Conservation (phyloP, 1,140 invertebrate species). For the Ladona fulva region DNA sequence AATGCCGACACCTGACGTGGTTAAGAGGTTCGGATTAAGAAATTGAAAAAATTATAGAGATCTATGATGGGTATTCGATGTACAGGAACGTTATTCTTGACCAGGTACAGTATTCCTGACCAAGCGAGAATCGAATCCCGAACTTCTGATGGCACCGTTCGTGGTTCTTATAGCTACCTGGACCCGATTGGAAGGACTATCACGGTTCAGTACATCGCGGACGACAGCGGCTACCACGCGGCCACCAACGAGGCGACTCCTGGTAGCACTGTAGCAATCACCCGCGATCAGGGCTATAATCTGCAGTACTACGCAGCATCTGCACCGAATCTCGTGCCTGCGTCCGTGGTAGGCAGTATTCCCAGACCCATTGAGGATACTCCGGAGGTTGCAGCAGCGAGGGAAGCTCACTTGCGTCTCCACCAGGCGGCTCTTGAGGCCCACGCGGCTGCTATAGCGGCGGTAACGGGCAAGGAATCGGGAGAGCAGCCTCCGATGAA, state of each 20-base stretch:
- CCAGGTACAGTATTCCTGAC: slow-evolving; percentile 12
- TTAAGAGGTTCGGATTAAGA: too few species aligned
- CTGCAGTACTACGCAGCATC: not conserved
- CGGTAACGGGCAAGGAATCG: not conserved
- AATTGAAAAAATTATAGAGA: too few species aligned
- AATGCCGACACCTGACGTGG: too few species aligned
- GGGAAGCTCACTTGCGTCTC: slow-evolving; percentile 28
- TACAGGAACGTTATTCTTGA: not conserved
- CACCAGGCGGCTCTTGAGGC: slow-evolving; percentile 27
- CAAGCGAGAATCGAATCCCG: slow-evolving; percentile 30
- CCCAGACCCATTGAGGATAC: slow-evolving; percentile 29
- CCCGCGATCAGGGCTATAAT: not conserved
- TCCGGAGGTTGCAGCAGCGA: slow-evolving; percentile 32
- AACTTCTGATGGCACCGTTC: slow-evolving; percentile 31
- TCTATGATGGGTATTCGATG: too few species aligned
- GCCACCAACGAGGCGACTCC: slow-evolving; percentile 22
- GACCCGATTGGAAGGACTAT: slow-evolving; percentile 32
- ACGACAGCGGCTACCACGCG: slow-evolving; percentile 29
- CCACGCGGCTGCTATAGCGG: slow-evolving; percentile 15
- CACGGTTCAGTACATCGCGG: slow-evolving; percentile 32
- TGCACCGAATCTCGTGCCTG: not conserved
- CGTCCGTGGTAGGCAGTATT: slow-evolving; percentile 12
- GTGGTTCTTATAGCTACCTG: slow-evolving; percentile 34
- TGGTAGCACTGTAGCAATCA: not conserved
- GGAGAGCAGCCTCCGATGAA: not conserved